Evolutionary conservation across 2,888 invertebrate species (phyloP).

Genomic region (Macaria liturata): DNA sequence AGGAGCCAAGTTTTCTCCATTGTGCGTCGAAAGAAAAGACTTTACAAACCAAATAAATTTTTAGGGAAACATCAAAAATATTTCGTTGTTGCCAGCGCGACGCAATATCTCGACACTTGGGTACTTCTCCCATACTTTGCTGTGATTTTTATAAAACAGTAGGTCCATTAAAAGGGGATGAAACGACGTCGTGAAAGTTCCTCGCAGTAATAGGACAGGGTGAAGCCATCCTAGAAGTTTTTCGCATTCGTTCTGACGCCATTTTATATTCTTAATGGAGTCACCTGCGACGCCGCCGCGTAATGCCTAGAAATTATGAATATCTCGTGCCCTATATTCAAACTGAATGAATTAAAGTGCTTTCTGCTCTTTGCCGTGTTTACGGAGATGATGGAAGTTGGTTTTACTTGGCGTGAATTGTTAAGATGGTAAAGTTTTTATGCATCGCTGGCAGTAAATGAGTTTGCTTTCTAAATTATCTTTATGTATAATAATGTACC

Average conservation of each 20-base stretch:
- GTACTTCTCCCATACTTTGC: constrained; percentile 20
- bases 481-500: no score
- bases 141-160: not conserved
- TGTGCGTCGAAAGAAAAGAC: constrained; percentile 27
- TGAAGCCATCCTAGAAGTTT: constrained; percentile 59
- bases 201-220: constrained; percentile 49
- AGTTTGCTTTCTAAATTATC: no score
- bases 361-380: constrained; percentile 14
- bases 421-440: no score
- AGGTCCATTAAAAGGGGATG: constrained; percentile 38
- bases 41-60: constrained; percentile 36
- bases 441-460: no score
- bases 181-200: constrained; percentile 49
- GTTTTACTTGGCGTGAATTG: constrained; percentile 4
- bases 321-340: constrained; percentile 32
- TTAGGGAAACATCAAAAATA: constrained; percentile 32
- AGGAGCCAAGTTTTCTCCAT: constrained; percentile 28
- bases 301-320: constrained; percentile 47
- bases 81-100: constrained; percentile 33
- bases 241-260: constrained; percentile 56
- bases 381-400: constrained; percentile 6
- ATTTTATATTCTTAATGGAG: constrained; percentile 68
- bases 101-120: constrained; percentile 31
- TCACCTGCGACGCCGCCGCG: constrained; percentile 49
- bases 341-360: constrained; percentile 28